Evolutionary conservation across 2,888 invertebrate genomes (phyloP).

Genomic region (Acleris sparsana): DNA sequence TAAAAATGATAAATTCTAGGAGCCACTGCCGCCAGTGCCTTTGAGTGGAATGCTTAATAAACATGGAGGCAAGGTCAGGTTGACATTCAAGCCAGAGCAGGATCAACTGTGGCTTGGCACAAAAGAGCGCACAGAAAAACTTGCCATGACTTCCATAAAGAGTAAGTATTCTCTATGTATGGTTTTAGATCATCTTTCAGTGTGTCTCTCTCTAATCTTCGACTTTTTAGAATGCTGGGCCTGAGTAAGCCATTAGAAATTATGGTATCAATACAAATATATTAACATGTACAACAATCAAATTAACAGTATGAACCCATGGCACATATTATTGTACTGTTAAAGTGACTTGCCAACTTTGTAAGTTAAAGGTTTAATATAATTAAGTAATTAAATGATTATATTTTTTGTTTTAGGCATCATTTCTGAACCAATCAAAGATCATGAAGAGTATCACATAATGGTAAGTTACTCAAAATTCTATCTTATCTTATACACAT

Average conservation of each 20-base stretch:
- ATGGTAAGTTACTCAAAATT: constrained; percentile 84
- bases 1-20: constrained; percentile 69
- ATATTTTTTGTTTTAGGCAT: constrained; percentile 59
- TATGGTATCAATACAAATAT: no score
- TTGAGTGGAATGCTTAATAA: constrained; percentile 96
- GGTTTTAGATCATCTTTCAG: background rate
- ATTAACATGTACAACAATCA: no score
- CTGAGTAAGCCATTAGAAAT: no score
- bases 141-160: constrained; percentile 95
- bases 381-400: background rate
- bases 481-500: background rate
- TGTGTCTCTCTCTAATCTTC: no score
- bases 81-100: constrained; percentile 95
- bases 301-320: no score
- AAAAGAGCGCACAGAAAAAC: constrained; percentile 95
- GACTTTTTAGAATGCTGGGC: no score
- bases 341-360: no score
- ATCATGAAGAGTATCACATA: constrained; percentile 95
- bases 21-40: constrained; percentile 91
- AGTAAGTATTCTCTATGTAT: constrained; percentile 75
- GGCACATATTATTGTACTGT: no score
- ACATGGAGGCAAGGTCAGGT: constrained; percentile 93
- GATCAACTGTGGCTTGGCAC: constrained; percentile 97
- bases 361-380: no score
- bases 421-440: constrained; percentile 92